A percentile compares a stretch with the other conserved stretches of the same genome.
phyloP scores from a whole-genome alignment of 2,888 invertebrate genomes.

The Blastobasis lacticolella region DNA sequence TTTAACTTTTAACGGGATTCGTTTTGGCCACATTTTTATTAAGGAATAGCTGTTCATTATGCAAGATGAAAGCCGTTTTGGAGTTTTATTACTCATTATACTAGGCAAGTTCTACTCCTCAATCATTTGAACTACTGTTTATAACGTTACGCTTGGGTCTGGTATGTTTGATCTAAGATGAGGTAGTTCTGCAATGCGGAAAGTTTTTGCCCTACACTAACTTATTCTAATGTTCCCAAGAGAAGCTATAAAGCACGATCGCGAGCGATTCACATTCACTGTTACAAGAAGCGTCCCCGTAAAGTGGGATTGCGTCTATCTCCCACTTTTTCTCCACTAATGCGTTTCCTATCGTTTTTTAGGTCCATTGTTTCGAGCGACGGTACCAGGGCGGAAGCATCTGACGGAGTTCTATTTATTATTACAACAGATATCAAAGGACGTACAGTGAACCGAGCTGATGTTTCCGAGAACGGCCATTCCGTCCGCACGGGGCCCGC shows the following conservation, averaged over 20 bases:
- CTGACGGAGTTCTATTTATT: conserved; percentile 33
- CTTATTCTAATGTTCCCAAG: conserved; percentile 2
- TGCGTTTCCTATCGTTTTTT: conserved; percentile 11
- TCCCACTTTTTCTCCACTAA: conserved; percentile 7
- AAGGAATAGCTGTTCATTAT: no score
- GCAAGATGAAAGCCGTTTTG: no score
- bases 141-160: no score
- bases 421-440: conserved; percentile 41
- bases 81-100: no score
- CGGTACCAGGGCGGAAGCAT: conserved; percentile 9
- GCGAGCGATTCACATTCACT: conserved; percentile 7
- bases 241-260: conserved; percentile 5
- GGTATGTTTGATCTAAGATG: no score
- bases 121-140: no score
- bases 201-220: no score
- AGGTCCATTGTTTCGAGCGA: conserved; percentile 5
- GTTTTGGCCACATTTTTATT: no score
- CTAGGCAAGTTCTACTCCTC: no score
- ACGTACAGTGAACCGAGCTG: conserved; percentile 11
- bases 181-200: no score
- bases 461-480: conserved; percentile 26
- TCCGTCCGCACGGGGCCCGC: conserved; percentile 8
- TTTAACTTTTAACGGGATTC: no score
- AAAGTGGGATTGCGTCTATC: conserved; percentile 5
- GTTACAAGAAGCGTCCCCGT: conserved; percentile 2